These are phyloP conservation scores for Myzus persicae DNA, from an alignment of 1,140 invertebrate genomes.

Conservation along the genomic window DNA sequence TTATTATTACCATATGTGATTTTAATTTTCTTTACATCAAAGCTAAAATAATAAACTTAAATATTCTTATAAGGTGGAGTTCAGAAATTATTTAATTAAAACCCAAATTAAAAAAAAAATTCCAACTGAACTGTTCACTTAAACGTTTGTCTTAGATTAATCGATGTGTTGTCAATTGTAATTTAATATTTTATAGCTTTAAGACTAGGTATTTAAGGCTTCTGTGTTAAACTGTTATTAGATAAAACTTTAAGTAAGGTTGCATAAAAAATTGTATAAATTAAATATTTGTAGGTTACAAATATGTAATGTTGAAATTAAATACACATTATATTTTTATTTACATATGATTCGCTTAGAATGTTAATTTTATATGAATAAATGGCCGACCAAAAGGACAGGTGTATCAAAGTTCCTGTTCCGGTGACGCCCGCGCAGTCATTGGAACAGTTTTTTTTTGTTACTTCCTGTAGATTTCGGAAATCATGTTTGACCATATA, in stretches of 20 bases:
- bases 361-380: not conserved
- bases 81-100: not conserved
- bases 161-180: not conserved
- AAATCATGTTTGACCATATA: conserved; percentile 13
- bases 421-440: conserved; percentile 28
- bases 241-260: not conserved
- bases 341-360: not conserved
- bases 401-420: conserved; percentile 41
- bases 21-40: too few species aligned
- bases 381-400: not conserved
- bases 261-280: not conserved
- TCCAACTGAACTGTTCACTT: not conserved
- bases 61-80: not conserved
- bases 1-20: too few species aligned
- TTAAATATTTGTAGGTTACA: not conserved
- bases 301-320: not conserved
- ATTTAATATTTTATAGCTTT: not conserved
- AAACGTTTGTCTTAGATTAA: not conserved
- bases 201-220: not conserved
- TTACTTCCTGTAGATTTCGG: conserved; percentile 39
- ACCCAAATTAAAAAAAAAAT: not conserved
- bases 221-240: not conserved
- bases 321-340: not conserved
- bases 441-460: conserved; percentile 35
- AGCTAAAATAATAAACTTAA: too few species aligned